Evolutionary conservation across 2,888 invertebrate genomes (phyloP).

Genomic region (Epinotia bilunana): DNA sequence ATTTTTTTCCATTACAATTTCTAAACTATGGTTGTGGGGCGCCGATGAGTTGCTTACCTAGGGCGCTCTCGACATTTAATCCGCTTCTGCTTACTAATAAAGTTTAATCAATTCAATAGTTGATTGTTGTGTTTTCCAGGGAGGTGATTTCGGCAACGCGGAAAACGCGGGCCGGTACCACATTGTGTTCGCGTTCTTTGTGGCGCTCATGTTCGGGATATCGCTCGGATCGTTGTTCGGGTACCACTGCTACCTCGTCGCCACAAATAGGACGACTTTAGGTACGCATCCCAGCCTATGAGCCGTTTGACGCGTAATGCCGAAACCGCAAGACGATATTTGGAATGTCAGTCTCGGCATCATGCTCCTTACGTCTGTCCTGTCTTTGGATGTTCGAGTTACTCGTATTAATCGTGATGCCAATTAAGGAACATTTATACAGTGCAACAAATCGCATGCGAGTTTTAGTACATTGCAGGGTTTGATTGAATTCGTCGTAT

Average conservation of each 20-base stretch:
- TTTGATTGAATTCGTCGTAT: no score
- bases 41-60: no score
- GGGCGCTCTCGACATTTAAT: no score
- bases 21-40: no score
- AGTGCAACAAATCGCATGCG: no score
- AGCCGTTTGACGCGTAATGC: neutral
- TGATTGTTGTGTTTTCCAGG: constrained; percentile 55
- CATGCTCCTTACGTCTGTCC: neutral
- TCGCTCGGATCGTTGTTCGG: constrained; percentile 97
- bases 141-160: constrained; percentile 87
- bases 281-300: neutral
- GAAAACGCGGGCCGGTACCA: constrained; percentile 74
- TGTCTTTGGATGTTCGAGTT: no score
- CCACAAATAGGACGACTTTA: constrained; percentile 88
- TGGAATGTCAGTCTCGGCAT: neutral
- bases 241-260: constrained; percentile 97
- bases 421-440: no score
- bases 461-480: no score
- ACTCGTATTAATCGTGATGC: no score
- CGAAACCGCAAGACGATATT: neutral
- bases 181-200: constrained; percentile 96
- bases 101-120: neutral
- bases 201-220: constrained; percentile 98
- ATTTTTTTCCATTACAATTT: no score
- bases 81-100: no score